phyloP scores from a whole-genome alignment of 2,113 vertebrate species.

The Petrocephalus microphthalmus region DNA sequence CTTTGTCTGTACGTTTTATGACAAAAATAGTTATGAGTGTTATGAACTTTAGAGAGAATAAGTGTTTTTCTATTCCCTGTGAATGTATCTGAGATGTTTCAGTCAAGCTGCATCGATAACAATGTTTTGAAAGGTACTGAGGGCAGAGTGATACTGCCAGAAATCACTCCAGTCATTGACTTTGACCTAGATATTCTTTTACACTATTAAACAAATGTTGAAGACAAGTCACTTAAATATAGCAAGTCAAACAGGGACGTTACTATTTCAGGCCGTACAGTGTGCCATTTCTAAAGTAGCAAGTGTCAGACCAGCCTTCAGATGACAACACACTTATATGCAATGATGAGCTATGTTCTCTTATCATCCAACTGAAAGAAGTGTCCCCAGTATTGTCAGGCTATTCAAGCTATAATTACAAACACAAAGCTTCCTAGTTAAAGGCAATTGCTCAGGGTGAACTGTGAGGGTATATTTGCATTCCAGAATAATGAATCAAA shows the following conservation, averaged over 20 bases:
- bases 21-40: not conserved
- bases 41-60: not conserved
- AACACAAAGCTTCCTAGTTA: not conserved
- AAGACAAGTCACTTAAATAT: not conserved
- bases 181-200: not conserved
- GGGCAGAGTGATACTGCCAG: not conserved
- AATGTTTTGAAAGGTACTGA: not conserved
- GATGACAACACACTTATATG: not conserved
- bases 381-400: not conserved
- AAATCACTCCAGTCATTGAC: not conserved
- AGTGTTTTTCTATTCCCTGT: not conserved
- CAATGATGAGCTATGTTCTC: not conserved
- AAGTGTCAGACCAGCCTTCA: not conserved
- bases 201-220: not conserved
- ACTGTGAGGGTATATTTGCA: not conserved
- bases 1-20: not conserved
- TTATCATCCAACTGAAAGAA: not conserved
- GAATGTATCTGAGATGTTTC: not conserved
- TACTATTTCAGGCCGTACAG: not conserved
- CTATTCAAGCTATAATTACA: not conserved
- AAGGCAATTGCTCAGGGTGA: not conserved
- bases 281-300: not conserved
- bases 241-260: not conserved
- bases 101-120: not conserved
- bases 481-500: not conserved